phyloP scores from a whole-genome alignment of 2,113 vertebrate species.

The Sminthopsis crassicaudata region DNA sequence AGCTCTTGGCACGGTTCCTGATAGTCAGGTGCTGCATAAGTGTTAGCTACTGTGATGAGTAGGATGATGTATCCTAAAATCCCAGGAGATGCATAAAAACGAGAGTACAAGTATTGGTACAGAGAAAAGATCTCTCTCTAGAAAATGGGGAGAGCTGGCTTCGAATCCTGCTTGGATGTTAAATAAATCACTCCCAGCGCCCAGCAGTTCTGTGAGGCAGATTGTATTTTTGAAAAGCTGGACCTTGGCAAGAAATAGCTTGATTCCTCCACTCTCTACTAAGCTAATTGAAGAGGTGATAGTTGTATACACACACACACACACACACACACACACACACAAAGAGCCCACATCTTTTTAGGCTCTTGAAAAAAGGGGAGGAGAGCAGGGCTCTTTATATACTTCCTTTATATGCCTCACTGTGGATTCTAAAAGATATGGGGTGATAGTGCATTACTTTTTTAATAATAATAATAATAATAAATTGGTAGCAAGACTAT shows the following conservation, averaged over 20 bases:
- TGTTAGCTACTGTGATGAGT: not conserved
- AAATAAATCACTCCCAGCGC: not conserved
- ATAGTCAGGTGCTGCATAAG: not conserved
- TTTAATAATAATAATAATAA: not conserved
- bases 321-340: too few species aligned
- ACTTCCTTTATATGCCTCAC: not conserved
- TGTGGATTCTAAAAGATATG: not conserved
- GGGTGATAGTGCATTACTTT: not conserved
- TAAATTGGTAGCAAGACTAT: not conserved
- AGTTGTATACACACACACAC: too few species aligned
- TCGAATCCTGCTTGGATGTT: not conserved
- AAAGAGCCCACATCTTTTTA: too few species aligned
- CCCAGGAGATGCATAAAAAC: not conserved
- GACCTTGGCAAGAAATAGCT: not conserved
- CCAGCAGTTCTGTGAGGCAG: not conserved
- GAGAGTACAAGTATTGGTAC: not conserved
- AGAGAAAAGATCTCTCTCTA: not conserved
- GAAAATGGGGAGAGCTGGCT: not conserved
- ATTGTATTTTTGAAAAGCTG: not conserved
- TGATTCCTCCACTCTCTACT: not conserved
- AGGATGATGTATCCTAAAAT: not conserved
- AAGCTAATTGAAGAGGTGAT: not conserved
- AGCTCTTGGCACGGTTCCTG: not conserved
- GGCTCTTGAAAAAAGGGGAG: not conserved
- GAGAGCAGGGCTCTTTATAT: not conserved